Percentiles rank a stretch among this genome's conserved stretches.
Evolutionary conservation across 2,888 invertebrate genomes (phyloP).

Genomic region (Hedya salicella): DNA sequence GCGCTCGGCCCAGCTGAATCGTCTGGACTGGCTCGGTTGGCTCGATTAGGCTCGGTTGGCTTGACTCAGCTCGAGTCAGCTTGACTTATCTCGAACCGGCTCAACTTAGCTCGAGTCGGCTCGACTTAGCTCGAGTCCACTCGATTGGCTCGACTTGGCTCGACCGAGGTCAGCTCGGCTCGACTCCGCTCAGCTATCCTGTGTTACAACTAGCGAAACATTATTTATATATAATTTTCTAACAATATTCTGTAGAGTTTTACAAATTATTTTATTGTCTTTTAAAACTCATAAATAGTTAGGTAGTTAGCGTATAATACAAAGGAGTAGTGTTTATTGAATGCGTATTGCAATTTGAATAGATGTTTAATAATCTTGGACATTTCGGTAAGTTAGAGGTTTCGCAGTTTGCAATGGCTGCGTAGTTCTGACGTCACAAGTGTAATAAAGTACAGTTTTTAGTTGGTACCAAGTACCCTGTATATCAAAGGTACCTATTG

Average conservation of each 20-base stretch:
- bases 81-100: not conserved
- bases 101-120: conserved; percentile 5
- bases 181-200: conserved; percentile 52
- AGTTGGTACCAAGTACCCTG: not conserved
- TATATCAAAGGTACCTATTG: not conserved
- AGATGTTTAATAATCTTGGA: conserved; percentile 64
- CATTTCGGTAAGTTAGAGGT: conserved; percentile 60
- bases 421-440: conserved; percentile 16
- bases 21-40: not conserved
- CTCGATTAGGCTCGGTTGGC: not conserved
- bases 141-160: not conserved
- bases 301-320: conserved; percentile 68
- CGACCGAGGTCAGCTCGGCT: conserved; percentile 9
- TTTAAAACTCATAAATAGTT: conserved; percentile 67
- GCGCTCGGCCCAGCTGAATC: conserved; percentile 6
- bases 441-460: not conserved
- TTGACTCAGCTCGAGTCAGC: not conserved
- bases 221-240: conserved; percentile 79
- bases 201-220: conserved; percentile 72
- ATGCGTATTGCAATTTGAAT: conserved; percentile 69
- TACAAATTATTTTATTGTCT: conserved; percentile 79
- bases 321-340: conserved; percentile 66
- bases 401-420: conserved; percentile 52
- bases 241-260: conserved; percentile 80
- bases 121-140: conserved; percentile 18